These are phyloP conservation scores for Agonopterix arenella DNA, from an alignment of 2,888 invertebrate genomes.

Conservation along the genomic window DNA sequence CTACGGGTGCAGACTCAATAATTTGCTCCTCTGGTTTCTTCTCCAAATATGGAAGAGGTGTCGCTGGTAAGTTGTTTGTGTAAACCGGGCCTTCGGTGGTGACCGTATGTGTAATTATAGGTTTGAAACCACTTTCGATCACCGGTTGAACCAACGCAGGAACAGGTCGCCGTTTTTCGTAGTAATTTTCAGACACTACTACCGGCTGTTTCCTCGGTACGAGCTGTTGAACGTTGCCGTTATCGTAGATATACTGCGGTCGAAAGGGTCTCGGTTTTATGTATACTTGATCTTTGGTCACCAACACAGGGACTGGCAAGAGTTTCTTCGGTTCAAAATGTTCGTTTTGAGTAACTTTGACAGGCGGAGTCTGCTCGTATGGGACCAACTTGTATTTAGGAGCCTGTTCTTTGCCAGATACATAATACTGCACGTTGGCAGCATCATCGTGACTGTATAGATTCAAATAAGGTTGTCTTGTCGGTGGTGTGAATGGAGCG, in stretches of 20 bases:
- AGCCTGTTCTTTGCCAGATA: constrained; percentile 46
- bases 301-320: constrained; percentile 31
- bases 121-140: constrained; percentile 58
- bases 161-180: constrained; percentile 45
- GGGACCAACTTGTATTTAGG: constrained; percentile 68
- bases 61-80: constrained; percentile 25
- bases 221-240: constrained; percentile 30
- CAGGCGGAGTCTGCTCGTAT: constrained; percentile 67
- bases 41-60: constrained; percentile 21
- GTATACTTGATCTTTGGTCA: constrained; percentile 46
- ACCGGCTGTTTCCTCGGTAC: constrained; percentile 36
- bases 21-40: constrained; percentile 28
- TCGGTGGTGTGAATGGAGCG: constrained; percentile 27
- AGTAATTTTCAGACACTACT: constrained; percentile 58
- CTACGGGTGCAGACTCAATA: constrained; percentile 23
- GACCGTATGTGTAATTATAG: constrained; percentile 36
- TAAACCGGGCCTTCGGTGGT: constrained; percentile 35
- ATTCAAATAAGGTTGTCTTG: constrained; percentile 50
- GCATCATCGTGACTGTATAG: constrained; percentile 39
- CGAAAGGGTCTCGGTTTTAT: constrained; percentile 46
- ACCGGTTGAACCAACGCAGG: constrained; percentile 32
- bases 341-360: constrained; percentile 28
- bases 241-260: constrained; percentile 44
- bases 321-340: constrained; percentile 38
- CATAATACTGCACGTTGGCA: constrained; percentile 53